Percentiles rank a stretch among this genome's conserved stretches.
Conservation (phyloP, 2,113 vertebrate species). For the Antigone vipio region DNA sequence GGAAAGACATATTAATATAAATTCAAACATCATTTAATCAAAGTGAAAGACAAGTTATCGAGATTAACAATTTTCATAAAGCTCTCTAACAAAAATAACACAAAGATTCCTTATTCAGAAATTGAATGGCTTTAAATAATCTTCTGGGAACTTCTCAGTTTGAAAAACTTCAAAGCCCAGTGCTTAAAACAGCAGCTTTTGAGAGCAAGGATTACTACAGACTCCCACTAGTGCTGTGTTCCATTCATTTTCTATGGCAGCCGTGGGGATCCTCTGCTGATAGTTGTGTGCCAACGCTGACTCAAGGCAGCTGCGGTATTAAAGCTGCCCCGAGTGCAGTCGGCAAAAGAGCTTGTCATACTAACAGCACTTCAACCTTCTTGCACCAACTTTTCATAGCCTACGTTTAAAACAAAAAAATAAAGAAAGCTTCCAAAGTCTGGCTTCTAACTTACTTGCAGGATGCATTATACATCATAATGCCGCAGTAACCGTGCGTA, state of each 20-base stretch:
- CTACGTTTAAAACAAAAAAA: conserved; percentile 62
- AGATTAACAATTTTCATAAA: not conserved
- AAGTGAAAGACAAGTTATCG: not conserved
- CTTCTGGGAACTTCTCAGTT: conserved; percentile 47
- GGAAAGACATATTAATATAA: not conserved
- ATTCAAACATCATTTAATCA: not conserved
- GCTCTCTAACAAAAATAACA: not conserved
- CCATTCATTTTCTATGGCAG: conserved; percentile 47
- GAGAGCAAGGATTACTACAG: conserved; percentile 43
- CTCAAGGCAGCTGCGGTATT: conserved; percentile 43
- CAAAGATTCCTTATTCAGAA: not conserved
- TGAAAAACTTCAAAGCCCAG: conserved; percentile 11
- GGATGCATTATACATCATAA: conserved; percentile 53
- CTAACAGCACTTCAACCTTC: conserved; percentile 62
- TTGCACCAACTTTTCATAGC: conserved; percentile 35
- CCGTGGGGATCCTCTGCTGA: conserved; percentile 8
- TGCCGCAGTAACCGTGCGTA: conserved; percentile 26
- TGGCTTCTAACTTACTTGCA: conserved; percentile 64
- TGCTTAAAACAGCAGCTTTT: conserved; percentile 22
- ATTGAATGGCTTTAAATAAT: conserved; percentile 44
- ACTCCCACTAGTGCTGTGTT: conserved; percentile 16
- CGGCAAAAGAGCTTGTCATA: conserved; percentile 60
- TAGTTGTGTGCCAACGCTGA: conserved; percentile 3
- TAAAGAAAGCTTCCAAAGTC: conserved; percentile 55
- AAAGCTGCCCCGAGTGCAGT: conserved; percentile 41